Conservation (phyloP, 2,888 invertebrate species). For the Spodoptera exigua region DNA sequence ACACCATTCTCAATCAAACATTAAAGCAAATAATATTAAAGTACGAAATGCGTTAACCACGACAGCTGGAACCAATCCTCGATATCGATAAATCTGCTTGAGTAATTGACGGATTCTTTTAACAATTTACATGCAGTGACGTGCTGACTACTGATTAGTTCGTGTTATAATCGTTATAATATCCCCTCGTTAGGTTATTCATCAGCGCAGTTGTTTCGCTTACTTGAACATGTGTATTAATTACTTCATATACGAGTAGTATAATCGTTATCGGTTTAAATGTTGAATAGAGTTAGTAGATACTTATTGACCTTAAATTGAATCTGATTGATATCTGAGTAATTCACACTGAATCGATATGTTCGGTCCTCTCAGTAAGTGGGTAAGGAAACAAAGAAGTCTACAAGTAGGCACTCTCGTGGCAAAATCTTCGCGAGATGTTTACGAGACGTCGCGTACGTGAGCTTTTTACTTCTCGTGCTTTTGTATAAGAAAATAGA, state of each 20-base stretch:
- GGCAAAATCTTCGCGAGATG: conserved; percentile 19
- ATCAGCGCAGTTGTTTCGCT: conserved; percentile 12
- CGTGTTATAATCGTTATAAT: conserved; percentile 21
- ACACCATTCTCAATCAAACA: conserved; percentile 35
- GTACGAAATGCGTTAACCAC: conserved; percentile 23
- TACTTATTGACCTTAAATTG: conserved; percentile 8
- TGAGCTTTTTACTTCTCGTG: conserved; percentile 29
- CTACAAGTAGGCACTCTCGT: conserved; percentile 23
- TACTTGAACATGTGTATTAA: conserved; percentile 1
- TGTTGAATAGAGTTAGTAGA: neutral
- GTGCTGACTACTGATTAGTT: conserved; percentile 29
- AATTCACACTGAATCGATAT: conserved; percentile 9
- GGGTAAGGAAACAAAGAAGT: conserved; percentile 30
- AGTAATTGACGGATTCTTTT: conserved; percentile 20
- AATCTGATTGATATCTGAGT: too few relatives aligned
- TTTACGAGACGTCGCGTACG: conserved; percentile 26
- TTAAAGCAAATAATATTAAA: conserved; percentile 30
- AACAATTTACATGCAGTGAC: conserved; percentile 25
- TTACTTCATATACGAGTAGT: neutral
- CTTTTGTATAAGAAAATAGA: conserved; percentile 10
- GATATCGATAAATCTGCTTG: conserved; percentile 11
- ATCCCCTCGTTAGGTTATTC: conserved; percentile 21
- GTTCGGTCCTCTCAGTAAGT: conserved; percentile 16
- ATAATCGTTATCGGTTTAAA: neutral
- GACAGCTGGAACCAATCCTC: conserved; percentile 9